A percentile compares a stretch with the other conserved stretches of the same genome.
Evolutionary conservation across 1,140 invertebrate genomes (phyloP).

Genomic region (Semibalanus balanoides): DNA sequence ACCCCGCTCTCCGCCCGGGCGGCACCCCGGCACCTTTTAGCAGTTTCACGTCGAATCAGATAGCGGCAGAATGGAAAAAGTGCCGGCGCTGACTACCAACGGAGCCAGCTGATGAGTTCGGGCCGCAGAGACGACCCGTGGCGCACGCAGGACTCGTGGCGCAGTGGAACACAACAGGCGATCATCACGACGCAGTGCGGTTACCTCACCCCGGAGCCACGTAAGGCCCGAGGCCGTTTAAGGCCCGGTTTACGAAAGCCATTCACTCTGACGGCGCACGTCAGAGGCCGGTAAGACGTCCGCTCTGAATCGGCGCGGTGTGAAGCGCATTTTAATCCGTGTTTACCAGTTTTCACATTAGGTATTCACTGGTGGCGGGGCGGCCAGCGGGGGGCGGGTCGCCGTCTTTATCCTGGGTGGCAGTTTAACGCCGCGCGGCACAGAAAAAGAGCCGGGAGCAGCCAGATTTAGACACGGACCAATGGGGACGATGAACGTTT

Average conservation of each 20-base stretch:
- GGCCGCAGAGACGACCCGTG: not conserved
- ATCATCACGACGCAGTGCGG: no score
- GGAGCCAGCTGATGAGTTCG: not conserved
- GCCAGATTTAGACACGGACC: not conserved
- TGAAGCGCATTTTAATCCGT: not conserved
- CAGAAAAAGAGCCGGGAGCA: not conserved
- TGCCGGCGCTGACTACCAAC: not conserved
- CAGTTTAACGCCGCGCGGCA: not conserved
- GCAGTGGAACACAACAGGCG: not conserved
- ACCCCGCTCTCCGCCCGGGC: no score
- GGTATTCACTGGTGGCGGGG: not conserved
- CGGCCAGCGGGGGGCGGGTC: no score
- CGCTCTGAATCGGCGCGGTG: not conserved
- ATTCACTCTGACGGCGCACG: not conserved
- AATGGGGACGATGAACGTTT: not conserved
- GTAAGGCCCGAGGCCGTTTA: not conserved
- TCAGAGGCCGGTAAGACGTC: not conserved
- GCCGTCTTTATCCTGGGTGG: not conserved
- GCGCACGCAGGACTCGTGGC: not conserved
- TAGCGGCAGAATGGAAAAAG: not conserved
- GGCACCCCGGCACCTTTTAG: not conserved
- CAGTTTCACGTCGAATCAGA: not conserved
- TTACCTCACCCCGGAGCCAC: not conserved
- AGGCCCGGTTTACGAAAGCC: not conserved
- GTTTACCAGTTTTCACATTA: not conserved